Evolutionary conservation across 2,113 vertebrate species (phyloP), one percentile per base, ranked within the genome.

Genomic region (Grammatotria lemairii): DNA sequence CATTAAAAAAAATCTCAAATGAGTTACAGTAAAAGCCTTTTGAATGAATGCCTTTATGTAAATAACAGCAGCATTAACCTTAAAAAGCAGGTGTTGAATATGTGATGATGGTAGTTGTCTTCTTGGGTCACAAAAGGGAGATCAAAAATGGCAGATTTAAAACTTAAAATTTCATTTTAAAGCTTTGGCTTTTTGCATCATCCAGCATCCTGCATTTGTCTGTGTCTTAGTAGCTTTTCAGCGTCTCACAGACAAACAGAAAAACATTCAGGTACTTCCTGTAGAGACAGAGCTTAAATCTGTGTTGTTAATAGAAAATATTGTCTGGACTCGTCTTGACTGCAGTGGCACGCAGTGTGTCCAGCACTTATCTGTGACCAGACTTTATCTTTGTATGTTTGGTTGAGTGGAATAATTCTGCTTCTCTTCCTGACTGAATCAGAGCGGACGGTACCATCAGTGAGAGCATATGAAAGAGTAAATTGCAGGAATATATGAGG

Each of bases 401-500:
- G 11, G 3, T 60, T 84, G 8, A 26, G 9, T 53, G 51, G 10
- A 84, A 83, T 21, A 53, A 42, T 53, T 68, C 17, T 70, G 14
- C 73, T 87, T 82, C 63, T 87, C 31, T 63, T 80, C 28, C 42
- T 73, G 40, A 88, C 83, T 79, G 83, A 85, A 86, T 88, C 45
- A 31, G 38, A 89, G 65, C 47, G 17, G 65, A 87, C 38, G 33
- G 60, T 78, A 49, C 58, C 87, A 80, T 82, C 84, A 86, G 65
- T 38, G 55, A 86, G 58, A 84, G 81, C 70, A 73, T 86, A 87
- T 73, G 49, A 86, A 88, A 87, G 65, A 79, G 75, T 83, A 90
- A 84, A 78, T 92, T 87, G 73, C 85, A 55, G 47, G 47, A 80
- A 90, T 90, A 90, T 87, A 87, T 86, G 87, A 70, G 21, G 6